Conservation (phyloP, 1,140 invertebrate species). For the Scaptomyza pallida region DNA sequence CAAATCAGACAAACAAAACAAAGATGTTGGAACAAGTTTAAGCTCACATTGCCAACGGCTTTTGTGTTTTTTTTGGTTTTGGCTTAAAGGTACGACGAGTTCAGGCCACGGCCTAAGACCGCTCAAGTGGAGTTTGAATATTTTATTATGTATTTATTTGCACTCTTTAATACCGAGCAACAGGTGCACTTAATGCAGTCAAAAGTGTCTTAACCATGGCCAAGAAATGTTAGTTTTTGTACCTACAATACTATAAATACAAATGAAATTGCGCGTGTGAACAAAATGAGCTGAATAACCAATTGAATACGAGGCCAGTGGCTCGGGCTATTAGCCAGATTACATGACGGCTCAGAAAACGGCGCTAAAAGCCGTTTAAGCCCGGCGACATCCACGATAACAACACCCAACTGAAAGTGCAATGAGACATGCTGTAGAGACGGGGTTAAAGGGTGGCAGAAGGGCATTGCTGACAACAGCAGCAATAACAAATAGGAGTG, state of each 20-base stretch:
- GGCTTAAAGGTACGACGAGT: slow-evolving; percentile 3
- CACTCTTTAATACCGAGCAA: slow-evolving; percentile 38
- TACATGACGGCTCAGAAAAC: slow-evolving; percentile 67
- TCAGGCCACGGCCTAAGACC: slow-evolving; percentile 15
- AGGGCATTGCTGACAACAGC: slow-evolving; percentile 45
- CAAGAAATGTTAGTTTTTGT: neutral
- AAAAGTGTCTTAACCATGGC: slow-evolving; percentile 10
- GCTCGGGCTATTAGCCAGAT: slow-evolving; percentile 71
- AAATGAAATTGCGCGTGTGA: slow-evolving; percentile 30
- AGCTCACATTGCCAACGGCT: slow-evolving; percentile 24
- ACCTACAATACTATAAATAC: too few relatives aligned
- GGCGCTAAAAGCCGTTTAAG: slow-evolving; percentile 72
- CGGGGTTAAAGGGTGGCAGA: slow-evolving; percentile 1
- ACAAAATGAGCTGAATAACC: slow-evolving; percentile 34
- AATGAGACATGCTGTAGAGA: slow-evolving; percentile 20
- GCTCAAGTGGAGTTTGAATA: slow-evolving; percentile 19
- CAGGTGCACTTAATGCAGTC: slow-evolving; percentile 50
- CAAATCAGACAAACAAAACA: slow-evolving; percentile 29
- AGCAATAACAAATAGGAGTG: slow-evolving; percentile 30
- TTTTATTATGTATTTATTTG: slow-evolving; percentile 49
- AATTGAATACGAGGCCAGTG: slow-evolving; percentile 27
- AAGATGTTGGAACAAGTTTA: slow-evolving; percentile 52
- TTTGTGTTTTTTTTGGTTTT: slow-evolving; percentile 14
- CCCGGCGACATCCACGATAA: slow-evolving; percentile 60
- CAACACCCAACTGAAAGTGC: slow-evolving; percentile 32